Evolutionary conservation across 2,797 vertebrate genomes (phyloP).

Genomic region (Tiaroga cobitis): DNA sequence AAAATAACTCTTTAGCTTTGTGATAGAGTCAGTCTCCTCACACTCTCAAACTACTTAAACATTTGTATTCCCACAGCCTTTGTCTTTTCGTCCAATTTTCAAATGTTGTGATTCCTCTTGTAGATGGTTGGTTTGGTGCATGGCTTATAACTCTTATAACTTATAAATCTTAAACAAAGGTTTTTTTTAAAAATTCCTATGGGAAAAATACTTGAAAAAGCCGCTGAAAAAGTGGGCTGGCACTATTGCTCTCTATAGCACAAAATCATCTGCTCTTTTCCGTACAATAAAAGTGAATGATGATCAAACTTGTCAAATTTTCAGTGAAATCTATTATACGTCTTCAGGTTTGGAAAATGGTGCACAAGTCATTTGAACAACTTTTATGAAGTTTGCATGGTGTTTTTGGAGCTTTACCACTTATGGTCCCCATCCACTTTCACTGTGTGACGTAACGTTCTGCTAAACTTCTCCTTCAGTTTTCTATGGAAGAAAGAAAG

Average conservation of each 20-base stretch:
- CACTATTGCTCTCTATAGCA: background rate
- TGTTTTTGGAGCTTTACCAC: background rate
- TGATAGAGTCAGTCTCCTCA: background rate
- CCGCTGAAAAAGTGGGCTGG: background rate
- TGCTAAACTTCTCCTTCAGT: background rate
- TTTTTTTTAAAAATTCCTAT: background rate
- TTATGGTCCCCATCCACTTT: background rate
- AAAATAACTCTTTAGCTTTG: background rate
- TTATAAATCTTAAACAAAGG: too few species aligned
- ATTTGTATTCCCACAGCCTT: too few species aligned
- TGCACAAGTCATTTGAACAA: background rate
- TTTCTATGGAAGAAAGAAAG: constrained; percentile 8
- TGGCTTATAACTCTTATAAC: background rate
- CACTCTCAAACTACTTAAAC: background rate
- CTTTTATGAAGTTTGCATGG: background rate
- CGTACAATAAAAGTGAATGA: background rate
- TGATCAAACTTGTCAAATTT: background rate
- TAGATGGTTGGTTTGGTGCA: background rate
- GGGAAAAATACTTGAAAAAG: background rate
- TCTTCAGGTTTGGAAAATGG: background rate
- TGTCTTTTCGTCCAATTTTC: background rate
- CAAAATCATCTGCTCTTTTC: background rate
- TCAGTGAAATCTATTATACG: background rate
- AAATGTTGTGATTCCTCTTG: background rate
- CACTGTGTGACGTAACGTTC: background rate